A percentile compares a stretch with the other conserved stretches of the same genome.
Evolutionary conservation across 2,888 invertebrate species (phyloP).

Genomic region (Chrysodeixis includens): DNA sequence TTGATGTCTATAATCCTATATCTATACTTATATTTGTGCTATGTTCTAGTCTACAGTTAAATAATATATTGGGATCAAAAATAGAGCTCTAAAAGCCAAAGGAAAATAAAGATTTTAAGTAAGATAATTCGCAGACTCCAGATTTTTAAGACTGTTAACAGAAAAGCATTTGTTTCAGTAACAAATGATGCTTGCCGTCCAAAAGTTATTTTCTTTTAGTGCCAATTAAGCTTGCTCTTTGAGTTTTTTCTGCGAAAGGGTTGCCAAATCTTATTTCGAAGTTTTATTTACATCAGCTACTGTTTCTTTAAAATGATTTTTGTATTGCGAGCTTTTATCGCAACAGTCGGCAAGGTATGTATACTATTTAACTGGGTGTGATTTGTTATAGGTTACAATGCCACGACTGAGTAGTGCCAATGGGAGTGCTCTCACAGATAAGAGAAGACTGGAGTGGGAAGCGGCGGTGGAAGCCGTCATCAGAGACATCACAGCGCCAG

Average conservation of each 20-base stretch:
- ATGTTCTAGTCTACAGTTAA: background rate
- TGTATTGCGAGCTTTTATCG: constrained; percentile 21
- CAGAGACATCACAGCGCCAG: constrained; percentile 91
- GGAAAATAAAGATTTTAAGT: background rate
- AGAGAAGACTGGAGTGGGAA: constrained; percentile 91
- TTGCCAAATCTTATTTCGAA: constrained; percentile 21
- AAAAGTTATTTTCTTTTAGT: constrained; percentile 63
- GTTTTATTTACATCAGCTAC: constrained; percentile 33
- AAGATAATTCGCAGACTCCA: background rate
- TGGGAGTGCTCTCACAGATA: constrained; percentile 81
- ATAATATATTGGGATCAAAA: background rate
- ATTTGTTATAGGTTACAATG: constrained; percentile 91
- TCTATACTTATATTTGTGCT: background rate
- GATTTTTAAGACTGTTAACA: constrained; percentile 19
- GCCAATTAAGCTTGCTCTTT: constrained; percentile 62
- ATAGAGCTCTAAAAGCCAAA: background rate
- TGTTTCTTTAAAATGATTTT: constrained; percentile 21
- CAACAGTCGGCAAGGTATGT: background rate
- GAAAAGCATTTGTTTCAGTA: constrained; percentile 49
- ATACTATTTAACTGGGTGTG: constrained; percentile 13
- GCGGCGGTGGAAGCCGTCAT: constrained; percentile 94
- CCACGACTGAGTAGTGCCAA: constrained; percentile 89
- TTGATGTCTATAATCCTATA: background rate
- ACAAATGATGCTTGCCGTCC: constrained; percentile 57
- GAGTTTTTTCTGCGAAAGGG: constrained; percentile 28